Evolutionary conservation across 2,113 vertebrate genomes (phyloP), one percentile per base, ranked within the genome.

Genomic region (Planiliza haematocheilus): DNA sequence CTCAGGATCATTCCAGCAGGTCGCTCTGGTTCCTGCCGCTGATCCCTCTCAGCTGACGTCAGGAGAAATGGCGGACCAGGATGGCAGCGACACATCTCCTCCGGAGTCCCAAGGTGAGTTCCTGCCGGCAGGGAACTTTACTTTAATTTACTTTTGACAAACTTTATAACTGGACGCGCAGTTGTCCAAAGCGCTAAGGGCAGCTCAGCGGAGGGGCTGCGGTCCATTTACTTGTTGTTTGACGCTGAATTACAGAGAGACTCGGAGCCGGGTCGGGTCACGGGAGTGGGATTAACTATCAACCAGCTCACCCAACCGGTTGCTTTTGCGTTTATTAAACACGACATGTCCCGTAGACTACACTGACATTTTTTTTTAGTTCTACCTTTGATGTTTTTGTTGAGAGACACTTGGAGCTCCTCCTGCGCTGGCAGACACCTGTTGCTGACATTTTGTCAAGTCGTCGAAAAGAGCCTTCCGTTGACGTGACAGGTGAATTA

Each of bases 1-100:
- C 34, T 21, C 24, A n/a, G 78, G 69, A 68, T 77, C 80, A 37
- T 16, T 55, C 36, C 60, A 13, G 70, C 68, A 50, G 79, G 45
- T 82, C 76, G 38, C 55, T 70, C 70, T 20, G 64, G 69, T 66
- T 81, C 60, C 83, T 79, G 77, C 67, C 20, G 36, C 60, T 85
- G 86, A 90, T 88, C 91, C 81, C 79, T 85, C 65, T 85, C 88
- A 69, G 72, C 75, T 93, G 92, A 94, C 94, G 94, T 93, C 91
- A 93, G 86, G 82, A 91, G 93, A 91, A 91, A 94, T 94, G 94
- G 94, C 94, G 92, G 94, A 94, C 76, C 91, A 73, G 91, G 92
- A 91, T 77, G 90, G 89, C 82, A 87, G 88, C 83, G 91, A 88
- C 90, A 87, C 87, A 84, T 91, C 88, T 88, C 85, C 84, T 81